Percentiles rank a stretch among this genome's conserved stretches.
Conservation (phyloP, 2,888 invertebrate species). For the Adela reaumurella region DNA sequence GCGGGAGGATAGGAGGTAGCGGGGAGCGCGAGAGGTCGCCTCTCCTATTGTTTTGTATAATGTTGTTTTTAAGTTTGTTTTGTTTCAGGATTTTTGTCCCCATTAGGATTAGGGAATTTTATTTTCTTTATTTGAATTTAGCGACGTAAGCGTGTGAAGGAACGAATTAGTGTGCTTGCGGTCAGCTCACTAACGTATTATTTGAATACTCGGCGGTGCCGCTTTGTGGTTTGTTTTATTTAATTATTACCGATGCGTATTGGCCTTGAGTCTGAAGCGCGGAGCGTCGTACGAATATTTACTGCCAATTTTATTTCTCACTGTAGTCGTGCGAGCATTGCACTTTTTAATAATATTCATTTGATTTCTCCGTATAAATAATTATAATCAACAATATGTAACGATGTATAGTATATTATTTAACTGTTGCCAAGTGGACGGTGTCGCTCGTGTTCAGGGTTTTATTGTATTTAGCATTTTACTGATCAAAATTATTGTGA, state of each 20-base stretch:
- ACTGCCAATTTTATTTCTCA: slow-evolving; percentile 58
- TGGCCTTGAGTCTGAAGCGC: slow-evolving; percentile 40
- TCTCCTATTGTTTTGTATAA: slow-evolving; percentile 27
- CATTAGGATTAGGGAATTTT: slow-evolving; percentile 55
- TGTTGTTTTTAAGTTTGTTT: slow-evolving; percentile 54
- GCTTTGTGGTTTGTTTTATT: slow-evolving; percentile 45
- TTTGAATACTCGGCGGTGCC: slow-evolving; percentile 42
- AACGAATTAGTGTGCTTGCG: slow-evolving; percentile 1
- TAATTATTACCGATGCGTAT: slow-evolving; percentile 41
- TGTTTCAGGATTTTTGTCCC: slow-evolving; percentile 57
- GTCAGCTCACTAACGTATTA: slow-evolving; percentile 24
- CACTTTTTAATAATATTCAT: slow-evolving; percentile 55
- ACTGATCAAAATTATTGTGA: slow-evolving; percentile 55
- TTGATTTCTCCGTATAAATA: slow-evolving; percentile 27
- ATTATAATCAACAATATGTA: background rate
- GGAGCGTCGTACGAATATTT: slow-evolving; percentile 41
- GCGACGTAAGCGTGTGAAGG: slow-evolving; percentile 25
- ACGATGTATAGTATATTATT: slow-evolving; percentile 41
- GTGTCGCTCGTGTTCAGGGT: slow-evolving; percentile 53
- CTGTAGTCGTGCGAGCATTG: slow-evolving; percentile 55
- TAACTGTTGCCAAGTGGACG: slow-evolving; percentile 50
- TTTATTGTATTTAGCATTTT: slow-evolving; percentile 50
- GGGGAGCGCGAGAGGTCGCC: background rate
- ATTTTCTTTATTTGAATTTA: slow-evolving; percentile 51
- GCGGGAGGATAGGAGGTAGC: background rate